Percentiles rank a stretch among this genome's conserved stretches.
These are phyloP conservation scores for Diplodus sargus DNA, from an alignment of 2,797 vertebrate genomes.

Conservation along the genomic window DNA sequence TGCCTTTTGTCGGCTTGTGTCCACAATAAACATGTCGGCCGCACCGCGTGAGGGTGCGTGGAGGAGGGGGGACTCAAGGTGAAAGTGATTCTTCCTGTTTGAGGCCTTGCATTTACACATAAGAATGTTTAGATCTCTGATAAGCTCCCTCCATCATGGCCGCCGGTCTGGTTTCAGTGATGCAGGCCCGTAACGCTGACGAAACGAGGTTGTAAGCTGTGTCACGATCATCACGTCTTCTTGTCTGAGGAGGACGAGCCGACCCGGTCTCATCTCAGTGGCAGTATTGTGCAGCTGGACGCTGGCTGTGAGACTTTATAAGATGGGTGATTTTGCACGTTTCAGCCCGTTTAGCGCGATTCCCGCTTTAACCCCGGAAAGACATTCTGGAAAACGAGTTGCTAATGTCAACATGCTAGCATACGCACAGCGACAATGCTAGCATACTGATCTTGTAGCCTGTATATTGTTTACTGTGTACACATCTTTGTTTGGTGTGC, in stretches of 20 bases:
- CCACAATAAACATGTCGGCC: constrained; percentile 63
- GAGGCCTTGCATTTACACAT: background rate
- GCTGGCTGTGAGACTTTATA: background rate
- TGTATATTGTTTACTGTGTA: too few relatives aligned
- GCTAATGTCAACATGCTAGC: too few relatives aligned
- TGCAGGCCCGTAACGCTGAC: background rate
- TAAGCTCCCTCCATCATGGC: too few relatives aligned
- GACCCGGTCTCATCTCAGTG: too few relatives aligned
- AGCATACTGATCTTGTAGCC: too few relatives aligned
- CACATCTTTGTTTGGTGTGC: too few relatives aligned
- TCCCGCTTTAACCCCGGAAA: background rate
- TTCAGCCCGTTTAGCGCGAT: background rate
- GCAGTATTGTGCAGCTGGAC: too few relatives aligned
- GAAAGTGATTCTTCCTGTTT: constrained; percentile 49
- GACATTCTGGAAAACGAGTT: background rate
- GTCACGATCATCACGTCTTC: background rate
- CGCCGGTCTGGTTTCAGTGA: background rate
- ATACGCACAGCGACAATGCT: too few relatives aligned
- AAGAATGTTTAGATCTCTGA: background rate
- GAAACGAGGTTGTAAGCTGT: background rate
- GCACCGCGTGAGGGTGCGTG: constrained; percentile 13
- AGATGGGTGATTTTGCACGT: background rate
- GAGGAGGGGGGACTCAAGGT: constrained; percentile 61
- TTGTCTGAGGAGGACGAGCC: background rate
- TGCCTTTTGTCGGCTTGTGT: constrained; percentile 65